These are phyloP conservation scores for Parnassius mnemosyne DNA, from an alignment of 2,888 invertebrate genomes.

Conservation along the genomic window DNA sequence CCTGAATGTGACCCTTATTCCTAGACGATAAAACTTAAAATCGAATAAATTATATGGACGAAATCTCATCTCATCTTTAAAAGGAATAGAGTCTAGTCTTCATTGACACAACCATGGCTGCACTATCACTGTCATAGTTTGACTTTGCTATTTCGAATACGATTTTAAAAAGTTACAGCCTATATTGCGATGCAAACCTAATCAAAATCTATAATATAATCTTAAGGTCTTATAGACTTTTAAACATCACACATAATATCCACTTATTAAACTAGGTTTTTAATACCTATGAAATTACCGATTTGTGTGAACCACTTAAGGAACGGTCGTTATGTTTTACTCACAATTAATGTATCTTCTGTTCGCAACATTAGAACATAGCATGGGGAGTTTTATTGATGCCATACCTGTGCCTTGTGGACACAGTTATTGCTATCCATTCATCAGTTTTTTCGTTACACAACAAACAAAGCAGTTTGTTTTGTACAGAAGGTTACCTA, in stretches of 20 bases:
- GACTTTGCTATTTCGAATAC: background rate
- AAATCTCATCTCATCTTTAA: background rate
- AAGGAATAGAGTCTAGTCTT: conserved; percentile 1
- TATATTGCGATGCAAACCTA: conserved; percentile 5
- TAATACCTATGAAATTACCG: no score
- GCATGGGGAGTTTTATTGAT: no score
- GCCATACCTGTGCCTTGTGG: no score
- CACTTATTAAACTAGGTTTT: background rate
- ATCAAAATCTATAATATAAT: background rate
- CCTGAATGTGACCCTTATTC: background rate
- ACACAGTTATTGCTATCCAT: no score
- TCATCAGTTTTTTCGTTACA: no score
- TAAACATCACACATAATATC: background rate
- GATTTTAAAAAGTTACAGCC: conserved; percentile 3
- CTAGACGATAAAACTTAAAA: background rate
- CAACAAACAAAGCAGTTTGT: no score
- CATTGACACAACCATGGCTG: conserved; percentile 2
- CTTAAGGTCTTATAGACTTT: background rate
- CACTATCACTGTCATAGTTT: background rate
- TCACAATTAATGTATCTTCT: no score
- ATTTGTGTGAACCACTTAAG: no score
- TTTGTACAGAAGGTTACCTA: no score
- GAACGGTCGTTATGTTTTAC: no score
- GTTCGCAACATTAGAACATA: no score
- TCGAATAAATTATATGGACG: conserved; percentile 7